phyloP scores from a whole-genome alignment of 2,888 invertebrate genomes.

The Metopia argyrocephala region DNA sequence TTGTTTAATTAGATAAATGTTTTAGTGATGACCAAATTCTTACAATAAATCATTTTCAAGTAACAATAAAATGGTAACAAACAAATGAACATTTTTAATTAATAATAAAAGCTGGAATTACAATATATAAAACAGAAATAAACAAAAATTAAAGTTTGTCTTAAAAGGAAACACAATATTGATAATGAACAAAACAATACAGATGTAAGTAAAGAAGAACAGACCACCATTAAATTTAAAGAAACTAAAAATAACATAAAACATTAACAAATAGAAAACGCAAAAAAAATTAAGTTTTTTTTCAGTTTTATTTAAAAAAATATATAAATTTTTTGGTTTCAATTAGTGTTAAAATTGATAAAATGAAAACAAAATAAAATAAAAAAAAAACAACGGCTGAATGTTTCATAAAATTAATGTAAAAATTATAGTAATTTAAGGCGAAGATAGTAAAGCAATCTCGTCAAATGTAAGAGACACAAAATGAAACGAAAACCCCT shows the following conservation, averaged over 20 bases:
- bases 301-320: neutral
- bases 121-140: neutral
- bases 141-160: conserved; percentile 10
- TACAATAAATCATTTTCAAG: conserved; percentile 22
- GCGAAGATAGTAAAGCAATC: conserved; percentile 24
- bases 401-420: conserved; percentile 28
- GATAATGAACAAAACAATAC: conserved; percentile 31
- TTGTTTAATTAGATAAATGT: conserved; percentile 32
- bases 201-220: conserved; percentile 60
- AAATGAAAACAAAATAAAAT: too few species aligned
- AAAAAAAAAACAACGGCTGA: conserved; percentile 5
- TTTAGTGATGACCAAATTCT: conserved; percentile 12
- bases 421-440: conserved; percentile 15
- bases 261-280: conserved; percentile 66
- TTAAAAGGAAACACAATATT: conserved; percentile 27
- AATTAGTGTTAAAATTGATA: too few species aligned
- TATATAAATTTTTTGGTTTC: neutral
- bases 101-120: neutral
- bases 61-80: conserved; percentile 24
- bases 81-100: conserved; percentile 32
- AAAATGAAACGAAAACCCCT: conserved; percentile 13
- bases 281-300: conserved; percentile 40
- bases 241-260: conserved; percentile 14
- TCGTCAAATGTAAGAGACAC: conserved; percentile 27
- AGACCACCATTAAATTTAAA: conserved; percentile 66